Evolutionary conservation across 2,113 vertebrate species (phyloP), one percentile per base, ranked within the genome.

Genomic region (Alosa alosa): DNA sequence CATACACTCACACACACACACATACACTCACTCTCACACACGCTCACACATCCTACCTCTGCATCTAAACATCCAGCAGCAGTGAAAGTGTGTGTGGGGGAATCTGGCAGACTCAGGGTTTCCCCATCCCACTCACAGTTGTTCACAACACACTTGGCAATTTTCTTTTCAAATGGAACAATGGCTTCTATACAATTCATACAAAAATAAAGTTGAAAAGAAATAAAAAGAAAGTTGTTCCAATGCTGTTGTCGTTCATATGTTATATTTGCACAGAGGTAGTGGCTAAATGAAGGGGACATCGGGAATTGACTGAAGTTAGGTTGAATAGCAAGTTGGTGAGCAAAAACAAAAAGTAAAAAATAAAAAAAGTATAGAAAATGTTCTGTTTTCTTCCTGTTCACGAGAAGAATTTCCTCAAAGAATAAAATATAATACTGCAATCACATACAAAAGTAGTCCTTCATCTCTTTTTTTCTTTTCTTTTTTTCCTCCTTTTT

Each of bases 401-500:
- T 87, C 92, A 90, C 89, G 89, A 91, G 93, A 94, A 86, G 89
- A 90, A 89, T 93, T 88, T 84, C 88, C 88, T 93, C 89, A 94
- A 94, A 94, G 93, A 94, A 95, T 95, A 95, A 95, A 95, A 96
- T 97, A 97, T 97, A 98, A 98, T 97, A 99, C 97, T 99, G 97
- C 96, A 94, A 94, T 98, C 97, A 98, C 97, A 97, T 99, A 98
- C 96, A 99, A 98, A 98, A 98, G 96, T 98, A 97, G 96, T 98
- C 97, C 97, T 98, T 98, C 96, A 97, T 97, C 93, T 98, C 98
- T 96, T 97, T 87, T 89, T 82, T 91, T 91, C 90, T 90, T 88
- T 91, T 91, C 82, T 93, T 87, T 87, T 89, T 93, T 94, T 91
- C 44, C 75, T 91, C 44, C 82, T 81, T 49, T 87, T 94, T 97